These are phyloP conservation scores for Drosophila glabriapex DNA, from an alignment of 2,888 invertebrate genomes.

Conservation along the genomic window DNA sequence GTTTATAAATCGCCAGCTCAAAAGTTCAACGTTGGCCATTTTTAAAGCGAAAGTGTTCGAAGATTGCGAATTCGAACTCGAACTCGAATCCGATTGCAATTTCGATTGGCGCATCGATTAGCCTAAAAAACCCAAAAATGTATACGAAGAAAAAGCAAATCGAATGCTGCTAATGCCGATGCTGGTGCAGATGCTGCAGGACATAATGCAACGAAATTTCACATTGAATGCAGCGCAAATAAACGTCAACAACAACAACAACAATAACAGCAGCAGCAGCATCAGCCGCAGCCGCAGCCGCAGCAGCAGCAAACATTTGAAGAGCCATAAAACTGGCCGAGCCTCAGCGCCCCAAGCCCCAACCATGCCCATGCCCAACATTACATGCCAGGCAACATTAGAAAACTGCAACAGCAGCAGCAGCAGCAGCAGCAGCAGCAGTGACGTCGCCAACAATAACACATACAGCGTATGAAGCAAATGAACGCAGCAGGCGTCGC, in stretches of 20 bases:
- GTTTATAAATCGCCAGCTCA: background rate
- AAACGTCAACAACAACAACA: conserved; percentile 37
- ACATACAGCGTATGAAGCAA: conserved; percentile 61
- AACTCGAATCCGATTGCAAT: background rate
- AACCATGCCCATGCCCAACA: conserved; percentile 77
- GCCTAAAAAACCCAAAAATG: conserved; percentile 1
- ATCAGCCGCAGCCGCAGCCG: conserved; percentile 1
- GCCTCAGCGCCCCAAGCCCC: conserved; percentile 51
- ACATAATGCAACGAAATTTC: conserved; percentile 51
- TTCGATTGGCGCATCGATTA: conserved; percentile 26
- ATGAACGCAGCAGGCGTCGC: conserved; percentile 54
- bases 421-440: conserved; percentile 52
- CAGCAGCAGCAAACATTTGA: conserved; percentile 67
- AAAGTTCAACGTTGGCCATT: conserved; percentile 20
- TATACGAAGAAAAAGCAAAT: conserved; percentile 15
- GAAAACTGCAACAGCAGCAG: conserved; percentile 71
- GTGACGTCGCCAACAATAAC: conserved; percentile 31
- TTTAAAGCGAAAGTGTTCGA: conserved; percentile 31
- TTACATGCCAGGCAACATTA: conserved; percentile 71
- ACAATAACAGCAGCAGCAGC: conserved; percentile 3
- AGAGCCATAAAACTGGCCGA: conserved; percentile 71
- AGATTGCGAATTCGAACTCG: conserved; percentile 18
- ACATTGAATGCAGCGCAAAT: conserved; percentile 52
- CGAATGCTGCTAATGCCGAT: conserved; percentile 13
- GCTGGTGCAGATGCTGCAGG: conserved; percentile 28